Evolutionary conservation across 2,888 invertebrate species (phyloP).

Genomic region (Hymenopus coronatus): DNA sequence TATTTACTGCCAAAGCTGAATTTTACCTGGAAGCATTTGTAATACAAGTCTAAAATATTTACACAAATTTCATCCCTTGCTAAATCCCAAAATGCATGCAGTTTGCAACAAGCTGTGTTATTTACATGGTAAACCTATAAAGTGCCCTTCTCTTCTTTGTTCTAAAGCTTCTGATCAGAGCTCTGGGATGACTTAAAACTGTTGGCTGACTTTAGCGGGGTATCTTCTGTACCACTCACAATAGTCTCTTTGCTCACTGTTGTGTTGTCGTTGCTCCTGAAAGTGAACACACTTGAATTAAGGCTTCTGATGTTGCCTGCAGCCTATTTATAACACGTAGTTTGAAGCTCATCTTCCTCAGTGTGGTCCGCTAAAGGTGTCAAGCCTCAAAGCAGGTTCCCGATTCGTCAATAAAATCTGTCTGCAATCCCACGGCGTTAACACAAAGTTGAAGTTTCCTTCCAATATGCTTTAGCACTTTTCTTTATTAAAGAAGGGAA

Average conservation of each 20-base stretch:
- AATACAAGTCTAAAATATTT: neutral
- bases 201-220: slow-evolving; percentile 30
- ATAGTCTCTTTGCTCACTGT: slow-evolving; percentile 35
- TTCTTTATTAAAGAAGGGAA: neutral
- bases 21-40: neutral
- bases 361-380: slow-evolving; percentile 19
- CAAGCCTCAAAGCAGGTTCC: slow-evolving; percentile 33
- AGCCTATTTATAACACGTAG: slow-evolving; percentile 2
- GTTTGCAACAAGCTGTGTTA: neutral
- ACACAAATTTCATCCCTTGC: neutral
- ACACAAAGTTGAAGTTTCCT: neutral
- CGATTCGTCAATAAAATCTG: slow-evolving; percentile 33
- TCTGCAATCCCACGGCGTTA: slow-evolving; percentile 21
- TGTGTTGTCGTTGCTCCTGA: slow-evolving; percentile 33
- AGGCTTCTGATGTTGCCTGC: slow-evolving; percentile 14
- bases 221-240: slow-evolving; percentile 34
- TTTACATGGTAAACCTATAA: neutral
- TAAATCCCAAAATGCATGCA: neutral
- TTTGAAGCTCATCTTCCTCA: neutral
- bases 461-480: neutral
- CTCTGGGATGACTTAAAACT: slow-evolving; percentile 23
- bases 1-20: neutral
- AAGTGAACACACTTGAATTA: slow-evolving; percentile 35
- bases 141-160: neutral
- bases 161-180: slow-evolving; percentile 29